Evolutionary conservation across 2,888 invertebrate species (phyloP).

Genomic region (Nomada goodeniana): DNA sequence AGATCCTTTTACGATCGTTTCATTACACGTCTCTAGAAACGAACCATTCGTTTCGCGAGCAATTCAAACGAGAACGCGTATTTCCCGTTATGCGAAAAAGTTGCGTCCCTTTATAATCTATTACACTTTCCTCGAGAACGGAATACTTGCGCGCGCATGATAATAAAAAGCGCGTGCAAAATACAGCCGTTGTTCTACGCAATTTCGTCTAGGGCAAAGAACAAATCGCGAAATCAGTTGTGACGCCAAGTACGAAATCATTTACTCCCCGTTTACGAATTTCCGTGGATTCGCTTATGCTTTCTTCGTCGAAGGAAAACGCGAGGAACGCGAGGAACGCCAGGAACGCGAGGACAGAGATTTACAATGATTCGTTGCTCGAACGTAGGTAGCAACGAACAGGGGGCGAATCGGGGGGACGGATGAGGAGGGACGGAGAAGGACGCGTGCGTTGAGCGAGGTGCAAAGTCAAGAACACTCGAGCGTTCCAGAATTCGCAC

Average conservation of each 20-base stretch:
- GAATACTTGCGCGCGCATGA: no score
- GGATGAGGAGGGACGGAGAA: neutral
- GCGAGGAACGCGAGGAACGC: neutral
- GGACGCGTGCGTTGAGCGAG: slow-evolving; percentile 6
- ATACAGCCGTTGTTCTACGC: slow-evolving; percentile 1
- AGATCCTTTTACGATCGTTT: no score
- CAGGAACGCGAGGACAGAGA: slow-evolving; percentile 4
- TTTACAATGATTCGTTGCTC: slow-evolving; percentile 38
- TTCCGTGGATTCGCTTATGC: neutral
- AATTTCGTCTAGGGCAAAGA: slow-evolving; percentile 13
- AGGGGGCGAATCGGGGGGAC: neutral
- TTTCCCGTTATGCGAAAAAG: no score
- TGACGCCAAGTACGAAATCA: slow-evolving; percentile 26
- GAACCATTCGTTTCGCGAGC: no score
- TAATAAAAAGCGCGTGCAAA: neutral
- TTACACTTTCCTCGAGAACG: no score
- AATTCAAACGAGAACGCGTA: no score
- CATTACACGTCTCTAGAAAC: no score
- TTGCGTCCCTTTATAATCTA: no score
- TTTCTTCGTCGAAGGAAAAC: neutral
- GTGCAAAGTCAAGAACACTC: slow-evolving; percentile 51
- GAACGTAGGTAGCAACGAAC: neutral
- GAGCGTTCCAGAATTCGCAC: slow-evolving; percentile 40
- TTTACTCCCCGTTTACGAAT: slow-evolving; percentile 24
- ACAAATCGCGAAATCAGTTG: neutral